Evolutionary conservation across 2,797 vertebrate species (phyloP).

Genomic region (Mareca penelope): DNA sequence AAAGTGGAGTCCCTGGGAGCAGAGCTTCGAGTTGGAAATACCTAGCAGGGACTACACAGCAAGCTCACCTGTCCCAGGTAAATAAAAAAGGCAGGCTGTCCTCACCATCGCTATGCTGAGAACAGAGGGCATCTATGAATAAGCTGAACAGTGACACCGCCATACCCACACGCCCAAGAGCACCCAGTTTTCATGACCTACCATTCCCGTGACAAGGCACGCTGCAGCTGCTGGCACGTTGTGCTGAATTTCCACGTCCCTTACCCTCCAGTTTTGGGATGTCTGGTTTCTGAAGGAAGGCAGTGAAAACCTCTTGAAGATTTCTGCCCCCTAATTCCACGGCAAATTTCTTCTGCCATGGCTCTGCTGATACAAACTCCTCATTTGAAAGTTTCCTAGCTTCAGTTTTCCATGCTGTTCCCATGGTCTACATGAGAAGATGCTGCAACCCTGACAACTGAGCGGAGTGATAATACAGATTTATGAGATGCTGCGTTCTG

Average conservation of each 20-base stretch:
- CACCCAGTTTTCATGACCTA: background rate
- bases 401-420: background rate
- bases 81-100: background rate
- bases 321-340: background rate
- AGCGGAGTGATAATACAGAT: conserved; percentile 10
- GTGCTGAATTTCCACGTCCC: rapidly evolving
- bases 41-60: background rate
- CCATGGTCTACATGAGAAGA: background rate
- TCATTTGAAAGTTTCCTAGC: background rate
- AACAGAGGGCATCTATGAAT: background rate
- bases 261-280: background rate
- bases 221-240: background rate
- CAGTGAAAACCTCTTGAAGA: background rate
- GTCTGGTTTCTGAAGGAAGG: background rate
- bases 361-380: background rate
- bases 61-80: background rate
- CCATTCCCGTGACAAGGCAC: rapidly evolving
- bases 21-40: background rate
- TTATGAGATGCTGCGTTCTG: conserved; percentile 16
- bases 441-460: background rate
- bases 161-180: background rate
- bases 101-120: background rate
- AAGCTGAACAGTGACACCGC: background rate
- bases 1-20: background rate
- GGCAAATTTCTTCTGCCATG: background rate